phyloP scores from a whole-genome alignment of 2,888 invertebrate genomes.

The Tenthredo notha region DNA sequence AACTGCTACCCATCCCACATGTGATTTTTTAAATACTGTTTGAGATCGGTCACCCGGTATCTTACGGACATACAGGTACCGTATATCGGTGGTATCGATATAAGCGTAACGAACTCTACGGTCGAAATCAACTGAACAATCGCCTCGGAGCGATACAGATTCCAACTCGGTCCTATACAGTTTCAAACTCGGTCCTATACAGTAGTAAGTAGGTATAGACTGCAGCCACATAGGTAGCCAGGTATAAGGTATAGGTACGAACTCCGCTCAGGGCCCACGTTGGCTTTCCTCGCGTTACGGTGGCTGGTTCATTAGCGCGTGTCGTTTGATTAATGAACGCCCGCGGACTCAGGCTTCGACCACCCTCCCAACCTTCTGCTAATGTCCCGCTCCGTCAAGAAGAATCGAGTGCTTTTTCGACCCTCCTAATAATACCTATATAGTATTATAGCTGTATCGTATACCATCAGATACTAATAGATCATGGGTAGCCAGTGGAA shows the following conservation, averaged over 20 bases:
- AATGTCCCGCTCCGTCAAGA: constrained; percentile 44
- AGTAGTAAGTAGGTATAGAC: background rate
- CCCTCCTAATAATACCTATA: background rate
- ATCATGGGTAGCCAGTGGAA: background rate
- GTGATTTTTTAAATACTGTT: background rate
- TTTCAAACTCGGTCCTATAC: constrained; percentile 16
- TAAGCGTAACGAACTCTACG: background rate
- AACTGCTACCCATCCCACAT: too few relatives aligned
- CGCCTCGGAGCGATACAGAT: constrained; percentile 31
- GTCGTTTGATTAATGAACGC: constrained; percentile 75
- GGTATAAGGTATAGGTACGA: background rate
- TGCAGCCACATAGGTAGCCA: background rate
- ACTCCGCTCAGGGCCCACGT: constrained; percentile 37
- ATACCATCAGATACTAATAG: background rate
- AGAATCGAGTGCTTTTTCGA: constrained; percentile 46
- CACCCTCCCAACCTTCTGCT: constrained; percentile 40
- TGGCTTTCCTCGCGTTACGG: constrained; percentile 50
- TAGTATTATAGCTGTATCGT: background rate
- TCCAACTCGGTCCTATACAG: constrained; percentile 10
- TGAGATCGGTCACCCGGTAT: constrained; percentile 12
- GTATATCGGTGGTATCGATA: background rate
- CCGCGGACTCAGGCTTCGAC: constrained; percentile 57
- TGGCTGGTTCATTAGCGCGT: constrained; percentile 74
- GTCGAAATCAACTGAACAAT: constrained; percentile 24
- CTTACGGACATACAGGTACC: background rate